These are phyloP conservation scores for Eremobia ochroleuca DNA, from an alignment of 2,888 invertebrate genomes.

Conservation along the genomic window DNA sequence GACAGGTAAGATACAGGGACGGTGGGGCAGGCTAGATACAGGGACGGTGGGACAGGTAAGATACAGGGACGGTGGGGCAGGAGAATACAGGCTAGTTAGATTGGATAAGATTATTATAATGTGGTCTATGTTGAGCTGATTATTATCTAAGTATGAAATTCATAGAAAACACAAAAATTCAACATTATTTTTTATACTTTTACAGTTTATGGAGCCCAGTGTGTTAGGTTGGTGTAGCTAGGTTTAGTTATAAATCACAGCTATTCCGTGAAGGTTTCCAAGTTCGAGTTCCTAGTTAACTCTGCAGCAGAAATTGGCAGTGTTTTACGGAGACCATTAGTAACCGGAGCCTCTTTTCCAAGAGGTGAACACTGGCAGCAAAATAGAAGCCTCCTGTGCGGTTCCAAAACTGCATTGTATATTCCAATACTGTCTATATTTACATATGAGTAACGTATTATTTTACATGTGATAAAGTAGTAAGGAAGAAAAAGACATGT, in stretches of 20 bases:
- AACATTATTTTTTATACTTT: neutral
- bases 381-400: neutral
- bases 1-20: too few relatives aligned
- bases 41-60: too few relatives aligned
- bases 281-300: neutral
- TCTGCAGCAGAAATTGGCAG: neutral
- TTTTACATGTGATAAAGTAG: neutral
- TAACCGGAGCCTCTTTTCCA: constrained; percentile 13
- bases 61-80: too few relatives aligned
- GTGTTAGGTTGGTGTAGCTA: neutral
- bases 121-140: neutral
- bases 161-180: neutral
- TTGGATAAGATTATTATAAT: neutral
- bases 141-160: neutral
- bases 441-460: neutral
- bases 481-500: neutral
- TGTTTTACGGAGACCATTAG: constrained; percentile 19
- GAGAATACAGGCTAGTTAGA: too few relatives aligned
- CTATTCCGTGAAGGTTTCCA: neutral
- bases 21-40: too few relatives aligned
- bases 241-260: neutral
- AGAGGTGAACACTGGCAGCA: neutral
- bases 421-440: neutral
- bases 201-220: neutral
- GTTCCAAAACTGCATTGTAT: constrained; percentile 3